Base-by-base conservation (phyloP, 2,113 vertebrate genomes). In the Acrocephalus kingi region DNA sequence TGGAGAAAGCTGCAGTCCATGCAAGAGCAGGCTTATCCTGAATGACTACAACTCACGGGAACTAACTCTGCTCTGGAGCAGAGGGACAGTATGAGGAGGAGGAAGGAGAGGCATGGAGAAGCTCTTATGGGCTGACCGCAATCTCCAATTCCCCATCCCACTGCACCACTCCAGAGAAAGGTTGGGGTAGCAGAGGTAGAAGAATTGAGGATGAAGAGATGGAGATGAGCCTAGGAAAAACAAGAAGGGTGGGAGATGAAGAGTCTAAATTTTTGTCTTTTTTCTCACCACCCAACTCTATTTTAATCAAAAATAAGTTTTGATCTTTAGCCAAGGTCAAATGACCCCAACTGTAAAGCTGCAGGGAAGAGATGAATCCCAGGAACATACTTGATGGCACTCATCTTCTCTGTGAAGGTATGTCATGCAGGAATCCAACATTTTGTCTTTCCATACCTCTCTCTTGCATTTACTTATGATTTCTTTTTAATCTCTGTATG, bases 171-270 rank as follows among this genome's bases (percentile, higher is more conserved):
- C 18, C 58, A 80, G 20, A 4, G 5, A 49, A 51, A 59, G 16
- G 6, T 14, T 14, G 7, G 10, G 4, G 20, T 7, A 8, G 30
- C 7, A 77, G 20, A 73, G 13, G 5, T 12, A 31, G 21, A 87
- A 6, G 20, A 43, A 7, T 7, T 43, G 31, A 22, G 8, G 55
- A 66, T 52, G 28, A 73, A 52, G 27, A 4, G 18, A 17, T 80
- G 13, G 48, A 77, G 5, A 5, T 61, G 7, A 66, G 6, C 14
- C n/a, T 28, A 27, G 13, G 22, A 84, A 69, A 72, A 64, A n/a
- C 0, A 2, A 5, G 4, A 35, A 31, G 6, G 7, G 17, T 0
- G 0, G 6, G 1, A 8, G 16, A 6, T 11, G 1, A 0, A 24
- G 1, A 12, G 10, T 30, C 69, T 62, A 39, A 11, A 18, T 2